These are phyloP conservation scores for Muscicapa striata DNA, from an alignment of 2,797 vertebrate genomes.

Conservation along the genomic window DNA sequence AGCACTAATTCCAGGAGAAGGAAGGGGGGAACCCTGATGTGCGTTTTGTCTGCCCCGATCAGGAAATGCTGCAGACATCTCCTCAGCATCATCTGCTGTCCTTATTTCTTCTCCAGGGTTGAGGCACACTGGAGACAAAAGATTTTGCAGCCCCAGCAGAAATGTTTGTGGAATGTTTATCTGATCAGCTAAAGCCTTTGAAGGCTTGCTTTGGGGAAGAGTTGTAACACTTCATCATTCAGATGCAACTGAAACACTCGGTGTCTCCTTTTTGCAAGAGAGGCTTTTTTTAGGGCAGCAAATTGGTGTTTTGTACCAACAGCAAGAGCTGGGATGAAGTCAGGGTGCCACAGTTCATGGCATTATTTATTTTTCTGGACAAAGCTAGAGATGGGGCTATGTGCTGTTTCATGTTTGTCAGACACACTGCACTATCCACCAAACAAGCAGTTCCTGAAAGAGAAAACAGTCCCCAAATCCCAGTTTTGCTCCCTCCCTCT, in stretches of 20 bases:
- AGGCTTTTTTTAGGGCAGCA: constrained; percentile 10
- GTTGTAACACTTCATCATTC: constrained; percentile 75
- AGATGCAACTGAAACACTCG: constrained; percentile 42
- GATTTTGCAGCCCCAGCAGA: constrained; percentile 69
- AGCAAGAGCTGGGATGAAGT: constrained; percentile 8
- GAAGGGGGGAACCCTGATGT: neutral
- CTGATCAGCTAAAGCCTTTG: constrained; percentile 56
- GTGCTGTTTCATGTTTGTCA: neutral
- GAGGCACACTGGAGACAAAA: constrained; percentile 15
- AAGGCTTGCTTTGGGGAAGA: constrained; percentile 67
- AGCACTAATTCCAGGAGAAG: constrained; percentile 3
- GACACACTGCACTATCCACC: neutral
- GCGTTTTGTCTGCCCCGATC: constrained; percentile 33
- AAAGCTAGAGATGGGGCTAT: neutral
- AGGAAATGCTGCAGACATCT: constrained; percentile 74
- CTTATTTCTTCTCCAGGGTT: constrained; percentile 29
- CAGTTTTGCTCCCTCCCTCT: neutral
- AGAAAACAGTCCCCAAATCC: neutral
- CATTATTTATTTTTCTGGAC: neutral
- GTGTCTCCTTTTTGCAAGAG: constrained; percentile 24
- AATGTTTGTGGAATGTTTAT: constrained; percentile 71
- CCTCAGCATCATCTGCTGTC: constrained; percentile 67
- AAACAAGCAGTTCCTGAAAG: neutral
- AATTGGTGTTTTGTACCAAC: constrained; percentile 6
- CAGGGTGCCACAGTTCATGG: constrained; percentile 13